Evolutionary conservation across 2,888 invertebrate genomes (phyloP).

Genomic region (Netelia melanura): DNA sequence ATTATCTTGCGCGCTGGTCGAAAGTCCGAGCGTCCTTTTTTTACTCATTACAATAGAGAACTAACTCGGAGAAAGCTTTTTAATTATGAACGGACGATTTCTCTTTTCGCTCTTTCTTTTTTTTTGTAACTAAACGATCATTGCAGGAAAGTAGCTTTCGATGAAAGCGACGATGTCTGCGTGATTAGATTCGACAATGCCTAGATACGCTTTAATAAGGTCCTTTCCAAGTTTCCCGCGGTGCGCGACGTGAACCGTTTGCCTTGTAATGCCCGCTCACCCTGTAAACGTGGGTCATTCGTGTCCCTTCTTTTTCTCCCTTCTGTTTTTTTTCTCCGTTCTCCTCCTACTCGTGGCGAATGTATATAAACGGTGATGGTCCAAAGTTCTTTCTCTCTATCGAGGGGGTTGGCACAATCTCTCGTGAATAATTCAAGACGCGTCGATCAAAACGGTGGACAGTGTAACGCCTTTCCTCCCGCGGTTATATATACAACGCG

Average conservation of each 20-base stretch:
- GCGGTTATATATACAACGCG: conserved; percentile 33
- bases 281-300: conserved; percentile 18
- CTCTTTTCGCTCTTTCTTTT: neutral
- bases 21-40: too few species aligned
- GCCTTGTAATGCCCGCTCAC: conserved; percentile 43
- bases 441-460: conserved; percentile 68
- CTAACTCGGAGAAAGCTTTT: too few species aligned
- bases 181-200: conserved; percentile 28
- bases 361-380: conserved; percentile 41
- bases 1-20: too few species aligned
- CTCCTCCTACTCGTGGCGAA: neutral
- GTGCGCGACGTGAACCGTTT: conserved; percentile 36
- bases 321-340: neutral
- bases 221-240: conserved; percentile 40
- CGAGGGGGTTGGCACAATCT: conserved; percentile 47
- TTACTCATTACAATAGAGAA: too few species aligned
- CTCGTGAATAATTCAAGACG: conserved; percentile 71
- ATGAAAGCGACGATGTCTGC: neutral
- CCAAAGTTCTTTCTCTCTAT: conserved; percentile 57
- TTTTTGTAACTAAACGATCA: neutral
- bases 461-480: conserved; percentile 59
- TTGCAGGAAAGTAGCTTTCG: neutral
- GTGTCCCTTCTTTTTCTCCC: conserved; percentile 47
- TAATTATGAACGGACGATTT: neutral
- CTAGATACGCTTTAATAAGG: conserved; percentile 49